A percentile compares a stretch with the other conserved stretches of the same genome.
phyloP scores from a whole-genome alignment of 2,113 vertebrate species.

The Pithys albifrons region DNA sequence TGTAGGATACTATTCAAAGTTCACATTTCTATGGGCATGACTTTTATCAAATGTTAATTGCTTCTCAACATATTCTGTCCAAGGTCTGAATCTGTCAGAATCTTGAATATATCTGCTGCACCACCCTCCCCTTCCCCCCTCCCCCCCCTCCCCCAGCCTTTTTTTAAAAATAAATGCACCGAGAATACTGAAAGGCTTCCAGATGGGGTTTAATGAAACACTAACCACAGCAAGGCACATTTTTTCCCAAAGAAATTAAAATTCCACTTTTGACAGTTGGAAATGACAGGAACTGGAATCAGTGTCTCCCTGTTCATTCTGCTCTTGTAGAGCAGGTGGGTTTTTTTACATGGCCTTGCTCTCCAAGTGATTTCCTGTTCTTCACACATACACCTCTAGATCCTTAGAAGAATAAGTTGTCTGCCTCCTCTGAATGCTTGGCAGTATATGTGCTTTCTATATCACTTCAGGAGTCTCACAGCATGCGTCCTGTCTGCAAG shows the following conservation, averaged over 20 bases:
- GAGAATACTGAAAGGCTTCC: neutral
- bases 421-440: neutral
- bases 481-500: neutral
- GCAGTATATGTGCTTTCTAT: neutral
- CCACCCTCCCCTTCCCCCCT: too few relatives aligned
- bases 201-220: neutral
- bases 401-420: neutral
- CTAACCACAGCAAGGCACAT: neutral
- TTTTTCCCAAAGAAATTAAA: neutral
- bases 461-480: neutral
- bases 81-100: neutral
- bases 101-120: neutral
- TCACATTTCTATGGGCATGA: neutral
- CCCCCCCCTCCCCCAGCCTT: too few relatives aligned
- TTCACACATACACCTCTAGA: neutral
- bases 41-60: neutral
- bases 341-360: neutral
- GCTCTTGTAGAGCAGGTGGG: accelerated
- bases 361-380: neutral
- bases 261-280: neutral
- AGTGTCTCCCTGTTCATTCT: neutral
- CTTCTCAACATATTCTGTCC: neutral
- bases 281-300: neutral
- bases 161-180: neutral
- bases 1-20: neutral